Evolutionary conservation across 2,888 invertebrate species (phyloP).

Genomic region (Anthophora plumipes): DNA sequence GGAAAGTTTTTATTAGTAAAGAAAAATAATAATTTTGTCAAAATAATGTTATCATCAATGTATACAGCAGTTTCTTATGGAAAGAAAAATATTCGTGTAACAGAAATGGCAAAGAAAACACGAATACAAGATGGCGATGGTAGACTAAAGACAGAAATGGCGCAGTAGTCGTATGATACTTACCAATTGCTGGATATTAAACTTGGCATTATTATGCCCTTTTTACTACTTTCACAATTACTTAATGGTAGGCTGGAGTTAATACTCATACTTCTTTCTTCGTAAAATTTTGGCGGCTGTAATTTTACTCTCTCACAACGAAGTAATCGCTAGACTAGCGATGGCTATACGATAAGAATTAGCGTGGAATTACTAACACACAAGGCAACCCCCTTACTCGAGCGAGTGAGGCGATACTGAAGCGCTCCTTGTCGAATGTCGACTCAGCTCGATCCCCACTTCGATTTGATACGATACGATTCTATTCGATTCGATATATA

Average conservation of each 20-base stretch:
- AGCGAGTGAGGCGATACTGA: constrained; percentile 47
- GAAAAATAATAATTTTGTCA: not conserved
- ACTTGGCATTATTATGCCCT: constrained; percentile 86
- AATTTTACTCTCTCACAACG: constrained; percentile 48
- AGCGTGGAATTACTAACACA: constrained; percentile 18
- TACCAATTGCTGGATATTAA: constrained; percentile 88
- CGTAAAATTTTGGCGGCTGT: constrained; percentile 82
- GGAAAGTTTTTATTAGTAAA: not conserved
- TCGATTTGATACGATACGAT: constrained; percentile 6
- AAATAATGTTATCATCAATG: not conserved
- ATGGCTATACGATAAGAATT: constrained; percentile 45
- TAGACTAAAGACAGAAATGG: constrained; percentile 72
- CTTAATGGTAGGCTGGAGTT: constrained; percentile 81
- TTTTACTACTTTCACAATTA: constrained; percentile 83
- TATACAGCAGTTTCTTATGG: too few relatives aligned
- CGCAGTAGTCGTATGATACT: constrained; percentile 81
- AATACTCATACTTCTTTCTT: constrained; percentile 84
- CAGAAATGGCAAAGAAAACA: constrained; percentile 34
- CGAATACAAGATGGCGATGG: constrained; percentile 74
- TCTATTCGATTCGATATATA: constrained; percentile 7
- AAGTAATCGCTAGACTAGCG: constrained; percentile 70
- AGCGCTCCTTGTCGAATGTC: constrained; percentile 18
- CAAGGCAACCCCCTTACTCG: constrained; percentile 4
- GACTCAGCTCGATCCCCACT: not conserved
- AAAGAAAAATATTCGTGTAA: too few relatives aligned